Conservation (phyloP, 2,113 vertebrate genomes). For the Phrynosoma platyrhinos region DNA sequence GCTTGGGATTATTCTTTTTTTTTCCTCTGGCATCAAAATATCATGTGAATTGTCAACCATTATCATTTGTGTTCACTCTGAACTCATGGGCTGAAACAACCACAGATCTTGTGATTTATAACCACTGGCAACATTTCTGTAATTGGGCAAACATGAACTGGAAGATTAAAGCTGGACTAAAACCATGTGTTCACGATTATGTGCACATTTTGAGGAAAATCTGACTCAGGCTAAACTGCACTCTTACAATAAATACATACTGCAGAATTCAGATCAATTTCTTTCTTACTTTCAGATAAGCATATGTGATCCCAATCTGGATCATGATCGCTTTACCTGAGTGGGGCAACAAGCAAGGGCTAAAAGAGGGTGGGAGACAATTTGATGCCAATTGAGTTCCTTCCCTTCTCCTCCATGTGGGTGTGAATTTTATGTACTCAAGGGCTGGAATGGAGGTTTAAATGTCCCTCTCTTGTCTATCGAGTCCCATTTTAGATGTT, state of each 20-base stretch:
- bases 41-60: constrained; percentile 8
- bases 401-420: too few species aligned
- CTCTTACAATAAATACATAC: background rate
- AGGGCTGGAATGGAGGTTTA: too few species aligned
- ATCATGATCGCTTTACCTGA: background rate
- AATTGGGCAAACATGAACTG: constrained; percentile 35
- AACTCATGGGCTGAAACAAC: constrained; percentile 39
- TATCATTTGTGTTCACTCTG: constrained; percentile 37
- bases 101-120: constrained; percentile 56
- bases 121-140: constrained; percentile 34
- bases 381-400: too few species aligned
- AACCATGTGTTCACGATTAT: constrained; percentile 44
- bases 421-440: too few species aligned
- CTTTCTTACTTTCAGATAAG: too few species aligned
- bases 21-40: constrained; percentile 3
- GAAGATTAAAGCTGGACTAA: constrained; percentile 41
- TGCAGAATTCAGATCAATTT: background rate
- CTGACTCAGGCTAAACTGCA: constrained; percentile 18
- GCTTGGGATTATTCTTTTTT: constrained; percentile 13
- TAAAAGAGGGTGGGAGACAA: too few species aligned
- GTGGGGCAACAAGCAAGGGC: too few species aligned
- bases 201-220: constrained; percentile 45
- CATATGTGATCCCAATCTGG: background rate
- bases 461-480: too few species aligned
- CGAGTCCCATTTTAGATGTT: too few species aligned